A percentile compares a stretch with the other conserved stretches of the same genome.
Conservation (phyloP, 1,140 invertebrate species). For the Tribolium madens region DNA sequence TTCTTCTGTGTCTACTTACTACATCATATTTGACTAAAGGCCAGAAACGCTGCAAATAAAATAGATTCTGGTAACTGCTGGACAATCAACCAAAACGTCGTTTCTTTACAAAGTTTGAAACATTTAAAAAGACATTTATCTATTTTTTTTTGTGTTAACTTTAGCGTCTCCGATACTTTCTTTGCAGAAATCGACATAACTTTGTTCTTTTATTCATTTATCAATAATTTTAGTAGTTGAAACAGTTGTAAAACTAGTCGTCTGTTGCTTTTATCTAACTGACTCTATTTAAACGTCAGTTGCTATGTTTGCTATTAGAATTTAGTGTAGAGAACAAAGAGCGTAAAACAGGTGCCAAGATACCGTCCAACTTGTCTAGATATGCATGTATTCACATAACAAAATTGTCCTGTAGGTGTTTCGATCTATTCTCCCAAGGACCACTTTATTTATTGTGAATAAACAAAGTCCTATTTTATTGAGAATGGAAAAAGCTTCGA, state of each 20-base stretch:
- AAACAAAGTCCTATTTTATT: constrained; percentile 27
- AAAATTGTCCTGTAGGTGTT: constrained; percentile 24
- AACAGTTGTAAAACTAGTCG: constrained; percentile 15
- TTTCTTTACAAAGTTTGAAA: not conserved
- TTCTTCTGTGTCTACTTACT: too few species aligned
- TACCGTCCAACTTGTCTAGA: constrained; percentile 23
- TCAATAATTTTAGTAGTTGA: constrained; percentile 19
- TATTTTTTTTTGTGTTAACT: constrained; percentile 2
- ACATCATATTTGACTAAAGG: too few species aligned
- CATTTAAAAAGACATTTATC: constrained; percentile 15
- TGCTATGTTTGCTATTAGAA: constrained; percentile 24
- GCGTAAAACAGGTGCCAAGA: constrained; percentile 31
- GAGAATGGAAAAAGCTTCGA: not conserved
- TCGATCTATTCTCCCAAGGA: constrained; percentile 16
- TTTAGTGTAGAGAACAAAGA: constrained; percentile 24
- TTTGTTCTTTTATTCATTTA: constrained; percentile 1
- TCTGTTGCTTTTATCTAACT: not conserved
- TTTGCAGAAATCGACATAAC: not conserved
- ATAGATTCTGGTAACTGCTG: too few species aligned
- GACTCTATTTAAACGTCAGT: constrained; percentile 26
- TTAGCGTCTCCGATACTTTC: not conserved
- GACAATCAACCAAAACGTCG: not conserved
- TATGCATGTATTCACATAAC: constrained; percentile 36
- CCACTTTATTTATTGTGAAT: not conserved
- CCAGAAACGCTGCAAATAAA: too few species aligned